A percentile compares a stretch with the other conserved stretches of the same genome.
Conservation (phyloP, 1,140 invertebrate genomes). For the Drosophila chauvacae region DNA sequence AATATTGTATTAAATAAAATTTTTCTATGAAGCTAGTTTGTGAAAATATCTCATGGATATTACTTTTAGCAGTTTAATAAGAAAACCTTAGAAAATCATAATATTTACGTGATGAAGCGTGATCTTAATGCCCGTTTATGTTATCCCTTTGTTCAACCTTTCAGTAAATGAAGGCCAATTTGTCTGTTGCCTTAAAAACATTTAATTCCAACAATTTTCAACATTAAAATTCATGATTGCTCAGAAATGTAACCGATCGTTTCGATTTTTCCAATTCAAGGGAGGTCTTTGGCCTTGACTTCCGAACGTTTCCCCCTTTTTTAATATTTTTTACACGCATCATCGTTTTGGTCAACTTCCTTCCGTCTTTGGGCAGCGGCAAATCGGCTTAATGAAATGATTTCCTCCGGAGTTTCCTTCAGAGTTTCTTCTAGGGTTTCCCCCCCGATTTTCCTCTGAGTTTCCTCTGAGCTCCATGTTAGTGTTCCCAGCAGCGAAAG, state of each 20-base stretch:
- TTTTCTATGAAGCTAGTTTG: too few relatives aligned
- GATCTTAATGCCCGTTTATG: background rate
- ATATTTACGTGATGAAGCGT: slow-evolving; percentile 10
- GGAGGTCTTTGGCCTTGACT: slow-evolving; percentile 25
- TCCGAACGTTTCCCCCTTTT: slow-evolving; percentile 9
- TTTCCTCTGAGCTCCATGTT: background rate
- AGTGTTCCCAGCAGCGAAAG: slow-evolving; percentile 10
- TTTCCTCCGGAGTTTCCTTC: slow-evolving; percentile 21
- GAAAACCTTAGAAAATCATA: too few relatives aligned
- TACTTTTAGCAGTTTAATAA: background rate
- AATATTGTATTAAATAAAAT: too few relatives aligned
- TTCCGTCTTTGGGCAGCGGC: slow-evolving; percentile 59
- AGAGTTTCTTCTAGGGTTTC: background rate
- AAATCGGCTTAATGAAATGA: slow-evolving; percentile 68
- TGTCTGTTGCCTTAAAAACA: background rate
- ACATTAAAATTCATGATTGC: slow-evolving; percentile 69
- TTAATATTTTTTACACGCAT: slow-evolving; percentile 74
- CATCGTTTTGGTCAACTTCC: slow-evolving; percentile 61
- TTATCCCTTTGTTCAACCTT: background rate
- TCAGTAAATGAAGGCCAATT: slow-evolving; percentile 16
- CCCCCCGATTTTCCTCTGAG: background rate
- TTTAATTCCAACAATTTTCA: slow-evolving; percentile 14
- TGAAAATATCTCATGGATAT: background rate
- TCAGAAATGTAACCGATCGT: slow-evolving; percentile 20
- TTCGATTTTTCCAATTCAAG: background rate